Percentiles rank a stretch among this genome's conserved stretches.
phyloP scores from a whole-genome alignment of 1,140 invertebrate genomes.

The Bathynomus jamesi region DNA sequence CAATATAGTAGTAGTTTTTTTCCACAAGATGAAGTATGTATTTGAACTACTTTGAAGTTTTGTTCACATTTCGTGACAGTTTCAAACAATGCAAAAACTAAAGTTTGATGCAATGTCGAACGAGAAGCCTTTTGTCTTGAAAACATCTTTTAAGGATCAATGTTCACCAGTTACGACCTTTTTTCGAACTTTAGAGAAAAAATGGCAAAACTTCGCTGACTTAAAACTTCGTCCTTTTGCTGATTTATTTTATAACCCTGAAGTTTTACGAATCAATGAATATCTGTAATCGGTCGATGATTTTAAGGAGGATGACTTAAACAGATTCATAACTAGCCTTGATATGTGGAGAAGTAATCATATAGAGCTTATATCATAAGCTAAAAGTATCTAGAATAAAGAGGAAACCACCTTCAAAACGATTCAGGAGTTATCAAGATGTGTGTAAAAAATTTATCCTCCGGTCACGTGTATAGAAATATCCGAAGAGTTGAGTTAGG shows the following conservation, averaged over 20 bases:
- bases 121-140: not conserved
- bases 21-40: too few species aligned
- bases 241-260: not conserved
- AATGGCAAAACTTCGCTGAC: not conserved
- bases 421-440: not conserved
- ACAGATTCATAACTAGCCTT: not conserved
- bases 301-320: not conserved
- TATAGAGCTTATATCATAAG: not conserved
- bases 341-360: not conserved
- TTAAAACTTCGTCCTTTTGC: not conserved
- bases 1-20: too few species aligned
- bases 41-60: too few species aligned
- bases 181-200: not conserved
- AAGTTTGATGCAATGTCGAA: not conserved
- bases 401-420: not conserved
- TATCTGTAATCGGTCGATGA: not conserved
- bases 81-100: too few species aligned
- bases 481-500: not conserved
- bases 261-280: not conserved
- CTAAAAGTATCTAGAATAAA: not conserved
- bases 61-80: too few species aligned
- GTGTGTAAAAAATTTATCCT: not conserved
- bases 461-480: not conserved
- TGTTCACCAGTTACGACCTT: not conserved
- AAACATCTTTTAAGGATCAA: not conserved